Percentiles rank a stretch among this genome's conserved stretches.
Conservation (phyloP, 2,113 vertebrate species). For the Rissa tridactyla region DNA sequence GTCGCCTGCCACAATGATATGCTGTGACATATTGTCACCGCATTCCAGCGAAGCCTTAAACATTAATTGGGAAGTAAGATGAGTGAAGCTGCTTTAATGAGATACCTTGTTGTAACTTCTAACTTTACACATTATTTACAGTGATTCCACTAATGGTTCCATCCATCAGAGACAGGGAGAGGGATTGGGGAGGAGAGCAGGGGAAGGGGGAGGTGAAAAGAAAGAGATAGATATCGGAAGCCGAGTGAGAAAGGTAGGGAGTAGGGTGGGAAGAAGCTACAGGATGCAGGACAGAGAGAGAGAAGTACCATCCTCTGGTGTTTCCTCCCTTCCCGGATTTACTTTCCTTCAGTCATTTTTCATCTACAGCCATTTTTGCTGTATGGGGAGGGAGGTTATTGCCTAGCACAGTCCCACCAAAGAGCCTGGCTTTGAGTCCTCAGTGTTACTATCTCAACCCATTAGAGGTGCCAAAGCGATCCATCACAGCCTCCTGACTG, state of each 20-base stretch:
- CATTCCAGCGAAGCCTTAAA: conserved; percentile 72
- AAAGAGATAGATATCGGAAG: not conserved
- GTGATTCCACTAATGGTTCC: conserved; percentile 82
- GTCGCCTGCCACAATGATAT: conserved; percentile 58
- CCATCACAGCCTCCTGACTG: not conserved
- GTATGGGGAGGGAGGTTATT: not conserved
- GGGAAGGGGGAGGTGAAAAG: not conserved
- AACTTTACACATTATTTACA: conserved; percentile 83
- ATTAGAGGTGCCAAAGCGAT: not conserved
- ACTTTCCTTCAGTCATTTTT: not conserved
- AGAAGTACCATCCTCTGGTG: not conserved
- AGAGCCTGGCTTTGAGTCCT: not conserved
- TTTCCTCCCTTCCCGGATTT: not conserved
- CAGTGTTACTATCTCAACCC: not conserved
- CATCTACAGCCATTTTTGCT: not conserved
- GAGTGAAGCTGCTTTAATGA: conserved; percentile 81
- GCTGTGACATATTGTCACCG: conserved; percentile 76
- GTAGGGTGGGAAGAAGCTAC: not conserved
- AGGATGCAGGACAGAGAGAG: not conserved
- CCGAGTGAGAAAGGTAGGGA: not conserved
- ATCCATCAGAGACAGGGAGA: conserved; percentile 75
- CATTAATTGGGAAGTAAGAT: conserved; percentile 84
- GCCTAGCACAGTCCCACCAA: not conserved
- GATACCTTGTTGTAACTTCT: conserved; percentile 83
- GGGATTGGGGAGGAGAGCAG: not conserved